Evolutionary conservation across 2,113 vertebrate genomes (phyloP), one percentile per base, ranked within the genome.

Genomic region (Triplophysa siluroides): DNA sequence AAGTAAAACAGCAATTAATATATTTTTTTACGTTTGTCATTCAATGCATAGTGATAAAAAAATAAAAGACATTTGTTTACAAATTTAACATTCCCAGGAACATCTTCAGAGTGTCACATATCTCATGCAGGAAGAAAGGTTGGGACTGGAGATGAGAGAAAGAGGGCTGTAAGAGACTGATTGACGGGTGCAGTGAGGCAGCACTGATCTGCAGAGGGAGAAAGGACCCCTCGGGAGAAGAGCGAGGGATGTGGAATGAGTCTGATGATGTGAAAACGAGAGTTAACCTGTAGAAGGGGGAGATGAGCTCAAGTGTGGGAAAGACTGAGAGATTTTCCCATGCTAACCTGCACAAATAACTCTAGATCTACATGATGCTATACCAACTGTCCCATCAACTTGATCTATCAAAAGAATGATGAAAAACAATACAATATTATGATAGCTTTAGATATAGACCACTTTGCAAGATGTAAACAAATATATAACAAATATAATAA

Each of bases 121-220:
- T 60, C 33, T 63, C 41, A 14, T 26, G 14, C 62, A 47, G 62
- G 1, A 75, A 18, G 16, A 75, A 12, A 19, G 38, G 38, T 14
- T 62, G 69, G 60, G n/a, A n/a, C n/a, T n/a, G n/a, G 54, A 73
- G 33, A 60, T 66, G 80, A 72, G 82, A 38, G 8, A 61, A 33
- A 38, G 73, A 83, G 83, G 75, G 1, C 1, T 45, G 11, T 45
- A 76, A 76, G 79, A 81, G 80, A 81, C 87, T 91, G 92, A 93
- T 91, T 94, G 91, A 92, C 91, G 88, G 90, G 87, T 89, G 90
- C 90, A 90, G 83, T 92, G 91, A 93, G 84, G 89, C 83, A 86
- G 87, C 88, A 91, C 88, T 89, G 90, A 92, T 92, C 89, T 93
- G 89, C 84, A 88, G 72, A 80, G 88, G 88, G 89, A 86, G 60